Conservation (phyloP, 2,888 invertebrate species). For the Oegoconia quadripuncta region DNA sequence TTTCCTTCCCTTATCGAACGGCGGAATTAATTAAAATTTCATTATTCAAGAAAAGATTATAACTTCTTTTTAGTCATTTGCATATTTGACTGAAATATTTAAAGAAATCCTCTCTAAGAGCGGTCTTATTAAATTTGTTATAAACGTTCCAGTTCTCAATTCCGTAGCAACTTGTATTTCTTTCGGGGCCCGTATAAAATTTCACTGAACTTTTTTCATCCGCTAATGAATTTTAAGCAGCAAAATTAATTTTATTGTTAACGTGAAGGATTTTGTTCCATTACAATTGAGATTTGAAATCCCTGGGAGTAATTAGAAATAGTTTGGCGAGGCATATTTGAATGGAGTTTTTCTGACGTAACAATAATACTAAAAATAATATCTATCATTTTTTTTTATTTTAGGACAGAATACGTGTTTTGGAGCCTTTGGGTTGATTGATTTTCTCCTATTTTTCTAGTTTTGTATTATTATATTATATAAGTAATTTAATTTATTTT, state of each 20-base stretch:
- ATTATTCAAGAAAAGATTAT: constrained; percentile 63
- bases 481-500: no score
- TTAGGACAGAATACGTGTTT: no score
- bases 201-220: constrained; percentile 36
- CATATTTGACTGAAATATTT: constrained; percentile 62
- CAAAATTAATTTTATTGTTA: constrained; percentile 6
- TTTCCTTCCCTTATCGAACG: constrained; percentile 32
- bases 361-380: no score
- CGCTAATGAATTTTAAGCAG: constrained; percentile 52
- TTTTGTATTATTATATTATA: no score
- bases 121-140: constrained; percentile 62
- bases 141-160: constrained; percentile 42
- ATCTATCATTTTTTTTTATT: no score
- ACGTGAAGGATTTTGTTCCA: background rate
- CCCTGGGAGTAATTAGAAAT: no score
- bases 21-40: constrained; percentile 58
- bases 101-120: constrained; percentile 55
- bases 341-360: no score
- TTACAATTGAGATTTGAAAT: no score
- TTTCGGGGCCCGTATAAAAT: constrained; percentile 36
- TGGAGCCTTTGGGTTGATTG: no score
- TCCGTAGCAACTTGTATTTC: constrained; percentile 46
- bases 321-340: no score
- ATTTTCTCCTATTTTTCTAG: no score
- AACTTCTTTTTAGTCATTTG: constrained; percentile 62